Conservation (phyloP, 2,888 invertebrate species). For the Drymonia ruficornis region DNA sequence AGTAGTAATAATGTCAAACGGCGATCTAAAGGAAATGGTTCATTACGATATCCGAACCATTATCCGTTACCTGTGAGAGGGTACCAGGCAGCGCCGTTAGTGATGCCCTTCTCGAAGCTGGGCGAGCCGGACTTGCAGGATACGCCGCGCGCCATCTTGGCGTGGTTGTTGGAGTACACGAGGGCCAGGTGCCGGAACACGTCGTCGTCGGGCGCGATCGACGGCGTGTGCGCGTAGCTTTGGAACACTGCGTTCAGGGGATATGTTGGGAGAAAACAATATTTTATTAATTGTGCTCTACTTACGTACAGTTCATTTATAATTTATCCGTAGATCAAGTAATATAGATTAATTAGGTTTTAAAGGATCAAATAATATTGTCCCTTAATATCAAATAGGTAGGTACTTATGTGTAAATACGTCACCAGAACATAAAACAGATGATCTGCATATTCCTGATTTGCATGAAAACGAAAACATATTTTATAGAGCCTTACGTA, state of each 20-base stretch:
- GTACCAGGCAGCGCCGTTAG: slow-evolving; percentile 98
- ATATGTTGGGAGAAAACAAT: slow-evolving; percentile 72
- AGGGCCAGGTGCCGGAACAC: slow-evolving; percentile 94
- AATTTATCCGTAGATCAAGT: too few species aligned
- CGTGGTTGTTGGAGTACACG: slow-evolving; percentile 94
- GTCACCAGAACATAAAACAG: slow-evolving; percentile 90
- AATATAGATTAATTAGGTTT: too few species aligned
- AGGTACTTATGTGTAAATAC: slow-evolving; percentile 37
- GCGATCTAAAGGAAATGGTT: too few species aligned
- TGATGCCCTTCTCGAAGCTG: slow-evolving; percentile 94
- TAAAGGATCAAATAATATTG: too few species aligned
- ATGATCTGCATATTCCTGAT: slow-evolving; percentile 90
- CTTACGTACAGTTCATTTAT: too few species aligned
- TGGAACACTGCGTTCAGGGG: slow-evolving; percentile 92
- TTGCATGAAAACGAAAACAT: slow-evolving; percentile 60
- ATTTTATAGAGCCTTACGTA: background rate
- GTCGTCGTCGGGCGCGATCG: slow-evolving; percentile 96
- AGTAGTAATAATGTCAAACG: too few species aligned
- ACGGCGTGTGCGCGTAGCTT: slow-evolving; percentile 92
- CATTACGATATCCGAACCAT: too few species aligned
- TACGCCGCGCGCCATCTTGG: slow-evolving; percentile 94
- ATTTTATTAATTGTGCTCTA: slow-evolving; percentile 22
- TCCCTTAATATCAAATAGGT: background rate
- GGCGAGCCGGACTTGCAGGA: slow-evolving; percentile 91
- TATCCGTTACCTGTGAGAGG: slow-evolving; percentile 89